Evolutionary conservation across 2,797 vertebrate genomes (phyloP).

Genomic region (Hippopotamyrus pictus): DNA sequence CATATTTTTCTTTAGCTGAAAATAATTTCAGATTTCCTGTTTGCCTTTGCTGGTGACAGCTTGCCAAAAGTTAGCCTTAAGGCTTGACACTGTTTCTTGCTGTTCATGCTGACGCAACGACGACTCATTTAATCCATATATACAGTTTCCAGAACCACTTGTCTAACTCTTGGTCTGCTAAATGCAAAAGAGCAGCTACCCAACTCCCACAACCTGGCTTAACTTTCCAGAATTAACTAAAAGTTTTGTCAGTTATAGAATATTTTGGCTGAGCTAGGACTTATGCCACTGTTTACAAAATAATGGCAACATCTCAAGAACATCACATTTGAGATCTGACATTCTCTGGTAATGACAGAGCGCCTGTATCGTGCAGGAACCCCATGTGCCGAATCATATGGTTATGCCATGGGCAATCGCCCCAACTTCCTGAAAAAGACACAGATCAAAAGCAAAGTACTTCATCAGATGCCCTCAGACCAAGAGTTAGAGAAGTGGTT

Average conservation of each 20-base stretch:
- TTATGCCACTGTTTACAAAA: neutral
- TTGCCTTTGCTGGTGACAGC: neutral
- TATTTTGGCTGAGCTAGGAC: neutral
- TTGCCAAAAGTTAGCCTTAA: neutral
- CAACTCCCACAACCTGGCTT: neutral
- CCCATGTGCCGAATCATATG: neutral
- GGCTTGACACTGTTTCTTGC: neutral
- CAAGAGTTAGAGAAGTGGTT: too few species aligned
- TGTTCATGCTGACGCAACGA: neutral
- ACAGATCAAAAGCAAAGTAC: neutral
- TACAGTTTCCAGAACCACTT: neutral
- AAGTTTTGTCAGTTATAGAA: neutral
- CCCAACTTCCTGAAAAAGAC: neutral
- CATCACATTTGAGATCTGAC: neutral
- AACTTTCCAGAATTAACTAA: neutral
- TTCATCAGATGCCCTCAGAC: neutral
- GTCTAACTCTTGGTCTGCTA: neutral
- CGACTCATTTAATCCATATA: neutral
- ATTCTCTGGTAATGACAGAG: neutral
- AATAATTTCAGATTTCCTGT: neutral
- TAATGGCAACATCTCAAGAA: neutral
- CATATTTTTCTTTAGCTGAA: neutral
- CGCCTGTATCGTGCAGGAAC: neutral
- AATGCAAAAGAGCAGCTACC: neutral
- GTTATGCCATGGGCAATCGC: neutral